Evolutionary conservation across 2,797 vertebrate genomes (phyloP).

Genomic region (Malacoctenus gilli): DNA sequence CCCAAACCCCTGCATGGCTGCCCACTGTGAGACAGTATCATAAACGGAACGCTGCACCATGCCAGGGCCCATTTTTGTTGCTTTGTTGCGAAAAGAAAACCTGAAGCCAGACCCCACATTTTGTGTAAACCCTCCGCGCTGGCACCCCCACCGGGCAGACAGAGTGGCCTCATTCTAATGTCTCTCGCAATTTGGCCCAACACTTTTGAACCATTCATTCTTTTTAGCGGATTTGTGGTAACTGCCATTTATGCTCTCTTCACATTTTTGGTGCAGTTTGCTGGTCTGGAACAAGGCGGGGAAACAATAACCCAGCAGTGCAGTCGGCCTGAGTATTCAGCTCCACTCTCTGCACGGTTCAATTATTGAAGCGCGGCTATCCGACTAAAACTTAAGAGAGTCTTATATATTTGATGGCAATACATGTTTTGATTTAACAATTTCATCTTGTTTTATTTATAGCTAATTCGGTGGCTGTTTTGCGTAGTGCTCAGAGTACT

Average conservation of each 20-base stretch:
- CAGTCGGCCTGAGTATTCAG: too few species aligned
- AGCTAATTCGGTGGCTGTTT: too few species aligned
- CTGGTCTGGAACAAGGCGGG: too few species aligned
- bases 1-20: neutral
- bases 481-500: too few species aligned
- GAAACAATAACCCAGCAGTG: too few species aligned
- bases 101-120: neutral
- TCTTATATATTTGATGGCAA: too few species aligned
- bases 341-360: too few species aligned
- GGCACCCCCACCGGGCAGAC: neutral
- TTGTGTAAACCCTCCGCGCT: neutral
- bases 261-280: too few species aligned
- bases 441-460: too few species aligned
- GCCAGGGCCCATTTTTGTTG: neutral
- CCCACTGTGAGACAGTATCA: slow-evolving; percentile 3
- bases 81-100: slow-evolving; percentile 1
- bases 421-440: too few species aligned
- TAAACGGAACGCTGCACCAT: neutral
- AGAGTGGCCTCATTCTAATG: neutral
- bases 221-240: neutral
- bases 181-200: neutral
- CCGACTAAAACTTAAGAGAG: too few species aligned
- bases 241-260: neutral
- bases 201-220: neutral
- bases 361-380: too few species aligned